phyloP scores from a whole-genome alignment of 2,797 vertebrate species.

The Phalanger gymnotis region DNA sequence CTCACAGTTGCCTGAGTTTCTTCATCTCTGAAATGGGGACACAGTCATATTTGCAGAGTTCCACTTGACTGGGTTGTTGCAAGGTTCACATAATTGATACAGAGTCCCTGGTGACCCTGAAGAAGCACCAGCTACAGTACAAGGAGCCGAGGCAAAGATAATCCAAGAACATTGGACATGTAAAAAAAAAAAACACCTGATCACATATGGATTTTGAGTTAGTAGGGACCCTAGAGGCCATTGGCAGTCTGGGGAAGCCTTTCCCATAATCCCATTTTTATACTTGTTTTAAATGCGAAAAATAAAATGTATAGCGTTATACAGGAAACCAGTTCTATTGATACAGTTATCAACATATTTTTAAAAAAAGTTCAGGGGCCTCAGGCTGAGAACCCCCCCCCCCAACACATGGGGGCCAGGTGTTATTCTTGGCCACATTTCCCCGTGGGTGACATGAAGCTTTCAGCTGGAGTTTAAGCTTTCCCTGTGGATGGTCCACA shows the following conservation, averaged over 20 bases:
- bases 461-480: not conserved
- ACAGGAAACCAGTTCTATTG: not conserved
- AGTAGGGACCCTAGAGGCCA: not conserved
- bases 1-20: not conserved
- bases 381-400: not conserved
- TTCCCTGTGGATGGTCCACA: not conserved
- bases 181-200: not conserved
- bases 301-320: not conserved
- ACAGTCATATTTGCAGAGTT: not conserved
- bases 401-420: not conserved
- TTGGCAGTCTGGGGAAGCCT: not conserved
- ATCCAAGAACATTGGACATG: not conserved
- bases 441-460: not conserved
- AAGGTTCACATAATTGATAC: not conserved
- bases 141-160: not conserved
- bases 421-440: not conserved
- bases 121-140: not conserved
- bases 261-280: not conserved
- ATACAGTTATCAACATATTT: not conserved
- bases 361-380: not conserved
- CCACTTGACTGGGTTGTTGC: not conserved
- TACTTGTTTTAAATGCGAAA: not conserved
- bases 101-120: not conserved
- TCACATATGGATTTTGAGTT: not conserved
- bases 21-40: not conserved